Evolutionary conservation across 2,888 invertebrate genomes (phyloP), one percentile per base, ranked within the genome.

Genomic region (Limnephilus auricula): DNA sequence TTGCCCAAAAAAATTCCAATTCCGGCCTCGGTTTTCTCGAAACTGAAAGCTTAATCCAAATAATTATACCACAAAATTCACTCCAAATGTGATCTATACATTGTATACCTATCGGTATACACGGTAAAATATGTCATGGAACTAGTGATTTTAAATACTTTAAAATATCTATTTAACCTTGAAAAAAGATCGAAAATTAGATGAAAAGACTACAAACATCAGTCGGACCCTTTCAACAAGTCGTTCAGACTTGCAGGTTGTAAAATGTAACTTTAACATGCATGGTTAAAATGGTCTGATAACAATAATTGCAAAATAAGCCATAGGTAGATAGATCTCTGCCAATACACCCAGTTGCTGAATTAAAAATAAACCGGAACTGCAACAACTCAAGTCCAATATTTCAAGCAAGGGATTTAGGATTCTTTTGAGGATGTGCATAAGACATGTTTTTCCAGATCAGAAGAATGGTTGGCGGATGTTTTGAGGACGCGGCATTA

Each of bases 401-500:
- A 18, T 30, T 18, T 18, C 31, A 18, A 86, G 32, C 45, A 86
- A 65, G 65, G 9, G 6, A 65, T 25, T 25, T n/a, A 65, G 25
- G 25, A 25, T 25, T 65, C 65, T 25, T 25, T 65, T 15, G 50
- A 45, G 15, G 30, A 88, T 40, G n/a, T 25, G 25, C 34, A 65
- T 65, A 88, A 79, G 65, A 34, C 1, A 25, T 37, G n/a, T 78
- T 78, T 88, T 88, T 12, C 25, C 10, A 88, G 34, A 31, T 31
- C 30, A 18, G 12, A 79, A 15, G 32, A 15, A 65, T 32, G 79
- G 87, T 25, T 78, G 32, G 12, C 25, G 78, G 37, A 85, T 40
- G 87, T 18, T 31, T 65, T 30, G 79, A 34, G 32, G 34, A 79
- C 6, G 87, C 25, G 30, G 31, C 79, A 88, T 88, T 88, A 88